Evolutionary conservation across 2,888 invertebrate genomes (phyloP).

Genomic region (Argyresthia albistria): DNA sequence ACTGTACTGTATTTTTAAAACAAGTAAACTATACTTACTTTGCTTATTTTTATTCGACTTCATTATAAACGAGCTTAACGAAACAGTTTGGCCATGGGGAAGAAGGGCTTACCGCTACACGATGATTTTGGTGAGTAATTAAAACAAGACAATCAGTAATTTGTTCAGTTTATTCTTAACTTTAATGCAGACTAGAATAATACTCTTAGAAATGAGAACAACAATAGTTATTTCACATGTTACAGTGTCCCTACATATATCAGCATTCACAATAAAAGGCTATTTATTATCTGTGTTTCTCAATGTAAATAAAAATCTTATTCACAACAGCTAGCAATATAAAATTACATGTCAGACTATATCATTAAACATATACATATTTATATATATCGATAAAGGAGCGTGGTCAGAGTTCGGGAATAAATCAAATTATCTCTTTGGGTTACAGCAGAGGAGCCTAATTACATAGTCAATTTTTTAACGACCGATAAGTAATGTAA

Average conservation of each 20-base stretch:
- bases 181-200: slow-evolving; percentile 74
- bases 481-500: background rate
- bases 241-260: slow-evolving; percentile 66
- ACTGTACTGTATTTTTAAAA: too few relatives aligned
- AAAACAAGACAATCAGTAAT: slow-evolving; percentile 22
- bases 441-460: too few relatives aligned
- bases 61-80: too few relatives aligned
- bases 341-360: slow-evolving; percentile 65
- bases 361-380: slow-evolving; percentile 31
- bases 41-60: too few relatives aligned
- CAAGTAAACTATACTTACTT: too few relatives aligned
- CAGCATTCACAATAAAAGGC: slow-evolving; percentile 67
- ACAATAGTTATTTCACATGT: slow-evolving; percentile 69
- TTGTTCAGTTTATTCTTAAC: slow-evolving; percentile 71
- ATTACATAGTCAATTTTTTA: too few relatives aligned
- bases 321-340: slow-evolving; percentile 71
- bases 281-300: slow-evolving; percentile 66
- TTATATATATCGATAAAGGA: background rate
- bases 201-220: slow-evolving; percentile 73
- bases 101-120: too few relatives aligned
- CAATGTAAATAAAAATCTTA: slow-evolving; percentile 67
- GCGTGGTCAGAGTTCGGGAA: background rate
- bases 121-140: background rate
- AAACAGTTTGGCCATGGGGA: too few relatives aligned
- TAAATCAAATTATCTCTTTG: background rate